Evolutionary conservation across 2,888 invertebrate genomes (phyloP), one percentile per base, ranked within the genome.

Genomic region (Andrena chrysosceles): DNA sequence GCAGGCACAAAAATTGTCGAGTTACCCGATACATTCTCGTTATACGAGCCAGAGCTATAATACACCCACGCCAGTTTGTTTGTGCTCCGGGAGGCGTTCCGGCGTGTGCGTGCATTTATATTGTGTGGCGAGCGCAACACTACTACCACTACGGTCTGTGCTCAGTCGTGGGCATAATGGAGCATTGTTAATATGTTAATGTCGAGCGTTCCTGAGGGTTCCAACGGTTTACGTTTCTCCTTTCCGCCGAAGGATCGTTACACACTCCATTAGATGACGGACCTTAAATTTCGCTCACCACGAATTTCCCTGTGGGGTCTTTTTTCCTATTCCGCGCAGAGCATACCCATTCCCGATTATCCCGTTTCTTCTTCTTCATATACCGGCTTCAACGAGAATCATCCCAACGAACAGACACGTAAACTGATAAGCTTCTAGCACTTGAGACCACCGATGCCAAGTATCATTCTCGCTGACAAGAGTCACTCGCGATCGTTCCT

Each of bases 121-220:
- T 77, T 73, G 82, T 83, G 83, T 35, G 66, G 83, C 62, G 49
- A 68, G 69, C 63, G 56, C 48, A 71, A 76, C 82, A 29, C 75
- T 49, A 48, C 75, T 56, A 60, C 73, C 66, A 77, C 42, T 16
- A 16, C 77, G 82, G 79, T 71, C 82, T 76, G 72, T 81, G 62
- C 72, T 71, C 56, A 49, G 69, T 70, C 83, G 85, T 73, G 71
- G 68, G 86, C 80, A 91, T 91, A 91, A 92, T 91, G 90, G 90
- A 85, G 89, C 87, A 92, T 92, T 92, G 91, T 92, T 90, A 89
- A 90, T 91, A 91, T 91, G 91, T 89, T 92, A 91, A 91, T 92
- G 85, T 77, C 76, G 72, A 81, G 74, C 78, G 83, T 75, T 80
- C 71, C 77, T 79, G 80, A 84, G 83, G 81, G 66, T 70, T 73